These are phyloP conservation scores for Homarus gammarus DNA, from an alignment of 2,888 invertebrate species.

Conservation along the genomic window DNA sequence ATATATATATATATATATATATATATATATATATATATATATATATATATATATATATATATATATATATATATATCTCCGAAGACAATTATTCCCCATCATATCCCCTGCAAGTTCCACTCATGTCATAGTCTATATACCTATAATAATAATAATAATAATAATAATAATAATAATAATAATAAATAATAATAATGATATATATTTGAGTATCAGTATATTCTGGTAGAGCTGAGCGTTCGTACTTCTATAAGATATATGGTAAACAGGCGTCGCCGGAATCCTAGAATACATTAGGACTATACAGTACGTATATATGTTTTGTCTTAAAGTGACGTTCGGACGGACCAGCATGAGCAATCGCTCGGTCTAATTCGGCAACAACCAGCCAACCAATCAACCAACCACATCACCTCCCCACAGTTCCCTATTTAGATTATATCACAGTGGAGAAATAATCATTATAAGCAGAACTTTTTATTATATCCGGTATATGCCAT, in stretches of 20 bases:
- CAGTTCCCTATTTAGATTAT: neutral
- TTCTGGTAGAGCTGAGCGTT: constrained; percentile 69
- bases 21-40: neutral
- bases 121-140: constrained; percentile 68
- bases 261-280: constrained; percentile 13
- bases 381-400: constrained; percentile 6
- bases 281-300: neutral
- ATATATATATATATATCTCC: neutral
- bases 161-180: no score
- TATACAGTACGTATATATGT: no score
- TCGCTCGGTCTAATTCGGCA: constrained; percentile 4
- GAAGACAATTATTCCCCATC: constrained; percentile 28
- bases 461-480: constrained; percentile 56
- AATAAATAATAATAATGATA: constrained; percentile 47
- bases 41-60: no score
- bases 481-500: constrained; percentile 61
- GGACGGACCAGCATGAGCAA: neutral
- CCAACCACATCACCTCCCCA: constrained; percentile 23
- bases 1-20: neutral
- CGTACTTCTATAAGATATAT: constrained; percentile 53
- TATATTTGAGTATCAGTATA: constrained; percentile 72
- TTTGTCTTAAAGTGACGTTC: neutral
- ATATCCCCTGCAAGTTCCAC: constrained; percentile 65
- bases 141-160: constrained; percentile 64
- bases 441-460: constrained; percentile 35